These are phyloP conservation scores for Dryocosmus kuriphilus DNA, from an alignment of 2,888 invertebrate species.

Conservation along the genomic window DNA sequence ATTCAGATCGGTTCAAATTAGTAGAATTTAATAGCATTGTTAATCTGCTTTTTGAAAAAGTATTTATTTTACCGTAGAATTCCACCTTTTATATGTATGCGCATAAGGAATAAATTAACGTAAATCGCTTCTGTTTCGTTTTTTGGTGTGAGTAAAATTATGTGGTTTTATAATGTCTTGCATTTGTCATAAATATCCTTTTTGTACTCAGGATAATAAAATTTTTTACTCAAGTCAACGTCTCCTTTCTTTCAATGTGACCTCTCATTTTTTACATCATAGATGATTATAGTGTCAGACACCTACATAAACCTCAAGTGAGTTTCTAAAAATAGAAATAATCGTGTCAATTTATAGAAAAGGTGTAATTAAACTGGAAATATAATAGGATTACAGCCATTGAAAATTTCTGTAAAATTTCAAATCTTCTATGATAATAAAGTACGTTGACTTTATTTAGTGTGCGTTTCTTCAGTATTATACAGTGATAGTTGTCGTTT, in stretches of 20 bases:
- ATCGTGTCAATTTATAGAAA: too few relatives aligned
- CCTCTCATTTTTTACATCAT: background rate
- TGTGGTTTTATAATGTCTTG: conserved; percentile 15
- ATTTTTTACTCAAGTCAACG: conserved; percentile 18
- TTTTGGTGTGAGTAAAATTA: conserved; percentile 32
- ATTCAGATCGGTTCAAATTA: conserved; percentile 6
- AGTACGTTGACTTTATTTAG: too few relatives aligned
- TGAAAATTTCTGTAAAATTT: too few relatives aligned
- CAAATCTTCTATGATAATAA: too few relatives aligned
- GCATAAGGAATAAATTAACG: background rate
- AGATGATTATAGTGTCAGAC: too few relatives aligned
- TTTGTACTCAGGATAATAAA: conserved; percentile 31
- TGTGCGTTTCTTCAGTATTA: too few relatives aligned
- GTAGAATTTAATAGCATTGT: background rate
- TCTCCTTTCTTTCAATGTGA: background rate
- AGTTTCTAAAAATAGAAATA: too few relatives aligned
- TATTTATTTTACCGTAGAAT: conserved; percentile 6
- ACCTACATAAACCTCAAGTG: too few relatives aligned
- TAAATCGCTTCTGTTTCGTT: conserved; percentile 11
- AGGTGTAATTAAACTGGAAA: too few relatives aligned
- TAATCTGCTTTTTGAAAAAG: conserved; percentile 2
- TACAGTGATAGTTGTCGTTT: too few relatives aligned
- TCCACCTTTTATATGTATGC: background rate
- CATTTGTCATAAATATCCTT: conserved; percentile 23
- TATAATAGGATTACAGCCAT: too few relatives aligned